A percentile compares a stretch with the other conserved stretches of the same genome.
Evolutionary conservation across 2,797 vertebrate species (phyloP).

Genomic region (Aulostomus chinensis): DNA sequence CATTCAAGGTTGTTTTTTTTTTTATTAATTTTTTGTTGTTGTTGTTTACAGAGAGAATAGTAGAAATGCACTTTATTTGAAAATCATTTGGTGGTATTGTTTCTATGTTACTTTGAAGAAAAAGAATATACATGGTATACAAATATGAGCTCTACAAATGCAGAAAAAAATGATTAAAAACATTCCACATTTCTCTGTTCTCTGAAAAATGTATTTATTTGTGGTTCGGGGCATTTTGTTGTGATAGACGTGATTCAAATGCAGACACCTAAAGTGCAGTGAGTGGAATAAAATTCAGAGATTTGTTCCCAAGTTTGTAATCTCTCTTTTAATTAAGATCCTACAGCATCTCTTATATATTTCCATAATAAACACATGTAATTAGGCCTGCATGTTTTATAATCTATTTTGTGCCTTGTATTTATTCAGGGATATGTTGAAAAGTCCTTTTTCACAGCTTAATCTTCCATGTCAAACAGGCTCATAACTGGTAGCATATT

Average conservation of each 20-base stretch:
- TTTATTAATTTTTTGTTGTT: conserved; percentile 37
- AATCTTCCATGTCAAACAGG: no score
- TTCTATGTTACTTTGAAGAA: conserved; percentile 55
- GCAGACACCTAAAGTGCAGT: conserved; percentile 79
- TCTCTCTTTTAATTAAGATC: background rate
- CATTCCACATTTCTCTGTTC: conserved; percentile 71
- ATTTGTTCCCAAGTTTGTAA: conserved; percentile 56
- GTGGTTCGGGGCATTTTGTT: conserved; percentile 73
- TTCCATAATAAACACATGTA: background rate
- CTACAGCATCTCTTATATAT: background rate
- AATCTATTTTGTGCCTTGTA: no score
- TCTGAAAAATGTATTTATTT: conserved; percentile 71
- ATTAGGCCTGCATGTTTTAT: no score
- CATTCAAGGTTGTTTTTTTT: conserved; percentile 30
- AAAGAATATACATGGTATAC: no score
- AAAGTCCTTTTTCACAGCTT: no score
- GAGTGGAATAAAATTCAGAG: conserved; percentile 76
- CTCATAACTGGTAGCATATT: no score
- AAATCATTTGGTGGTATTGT: conserved; percentile 57
- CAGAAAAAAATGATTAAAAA: conserved; percentile 62
- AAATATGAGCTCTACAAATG: conserved; percentile 49
- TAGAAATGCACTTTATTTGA: conserved; percentile 83
- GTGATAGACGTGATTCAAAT: conserved; percentile 73
- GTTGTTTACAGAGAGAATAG: conserved; percentile 57
- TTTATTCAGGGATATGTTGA: no score